Evolutionary conservation across 1,140 invertebrate species (phyloP), one percentile per base, ranked within the genome.

Genomic region (Heliothis virescens): DNA sequence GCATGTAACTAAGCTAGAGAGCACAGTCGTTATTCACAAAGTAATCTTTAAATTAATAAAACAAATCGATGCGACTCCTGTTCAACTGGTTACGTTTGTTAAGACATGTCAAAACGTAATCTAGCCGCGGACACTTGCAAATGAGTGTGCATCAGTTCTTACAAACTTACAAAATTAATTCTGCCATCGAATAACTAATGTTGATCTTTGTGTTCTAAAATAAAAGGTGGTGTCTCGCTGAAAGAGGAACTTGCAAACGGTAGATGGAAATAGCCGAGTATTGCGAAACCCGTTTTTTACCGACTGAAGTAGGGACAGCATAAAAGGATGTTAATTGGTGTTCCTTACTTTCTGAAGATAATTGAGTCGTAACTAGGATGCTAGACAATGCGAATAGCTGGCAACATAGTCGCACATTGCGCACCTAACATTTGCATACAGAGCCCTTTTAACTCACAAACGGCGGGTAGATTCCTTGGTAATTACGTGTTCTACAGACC

Each of bases 301-400:
- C 59, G 50, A 52, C 55, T 57, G 76, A 55, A 79, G 80, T 78
- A 83, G 80, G 71, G 76, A 85, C 81, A 86, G 80, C 72, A 84
- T 86, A 87, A 89, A 87, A 86, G 80, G 83, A 86, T 88, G 86
- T 88, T 89, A 89, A 87, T 89, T 89, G 86, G 86, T 85, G 82
- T 87, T 84, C 82, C 82, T 83, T 79, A 79, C 81, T 84, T 83
- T 79, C 79, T 79, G 82, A 78, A 83, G 80, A 85, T 88, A 89
- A 89, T 87, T 88, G 88, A 89, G 84, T 88, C 84, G 81, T 88
- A 85, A 84, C 79, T 80, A 83, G 83, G 75, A 84, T 75, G 74
- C 79, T 81, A 85, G 82, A 88, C 86, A 87, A 89, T 87, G 84
- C 76, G 83, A 85, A 86, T 85, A 81, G 80, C 80, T 81, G 67